phyloP scores from a whole-genome alignment of 2,888 invertebrate genomes.

The Aproaerema taeniolella region DNA sequence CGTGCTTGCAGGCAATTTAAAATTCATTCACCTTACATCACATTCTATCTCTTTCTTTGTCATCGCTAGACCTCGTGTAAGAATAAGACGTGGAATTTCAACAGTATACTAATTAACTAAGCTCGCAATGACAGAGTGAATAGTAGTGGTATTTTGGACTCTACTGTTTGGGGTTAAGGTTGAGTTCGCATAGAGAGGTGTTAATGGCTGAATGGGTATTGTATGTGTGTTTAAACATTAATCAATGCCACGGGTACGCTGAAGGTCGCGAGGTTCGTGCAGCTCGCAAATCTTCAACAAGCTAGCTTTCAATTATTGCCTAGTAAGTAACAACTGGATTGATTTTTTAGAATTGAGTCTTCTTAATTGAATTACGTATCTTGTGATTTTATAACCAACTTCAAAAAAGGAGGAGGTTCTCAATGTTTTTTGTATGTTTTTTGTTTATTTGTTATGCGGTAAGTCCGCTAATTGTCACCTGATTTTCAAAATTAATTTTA shows the following conservation, averaged over 20 bases:
- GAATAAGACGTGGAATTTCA: conserved; percentile 52
- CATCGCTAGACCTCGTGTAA: conserved; percentile 30
- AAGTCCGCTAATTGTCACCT: too few species aligned
- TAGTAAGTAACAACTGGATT: not conserved
- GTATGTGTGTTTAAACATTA: conserved; percentile 66
- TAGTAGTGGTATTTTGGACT: conserved; percentile 36
- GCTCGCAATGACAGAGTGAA: conserved; percentile 40
- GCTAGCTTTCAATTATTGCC: conserved; percentile 6
- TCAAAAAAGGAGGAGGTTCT: too few species aligned
- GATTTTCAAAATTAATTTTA: too few species aligned
- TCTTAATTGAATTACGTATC: too few species aligned
- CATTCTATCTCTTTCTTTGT: conserved; percentile 38
- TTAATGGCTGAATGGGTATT: conserved; percentile 52
- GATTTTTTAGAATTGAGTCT: too few species aligned
- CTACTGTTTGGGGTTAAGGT: conserved; percentile 33
- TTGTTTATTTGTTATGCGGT: too few species aligned
- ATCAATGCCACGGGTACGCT: conserved; percentile 66
- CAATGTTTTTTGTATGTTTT: too few species aligned
- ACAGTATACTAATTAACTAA: conserved; percentile 59
- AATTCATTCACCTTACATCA: conserved; percentile 53
- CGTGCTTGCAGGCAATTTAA: conserved; percentile 24
- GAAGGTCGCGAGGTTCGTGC: conserved; percentile 54
- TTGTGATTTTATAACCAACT: too few species aligned
- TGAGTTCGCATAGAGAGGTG: conserved; percentile 31
- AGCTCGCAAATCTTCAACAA: conserved; percentile 38